Base-by-base conservation (phyloP, 2,888 invertebrate genomes). In the Nudaria mundana region DNA sequence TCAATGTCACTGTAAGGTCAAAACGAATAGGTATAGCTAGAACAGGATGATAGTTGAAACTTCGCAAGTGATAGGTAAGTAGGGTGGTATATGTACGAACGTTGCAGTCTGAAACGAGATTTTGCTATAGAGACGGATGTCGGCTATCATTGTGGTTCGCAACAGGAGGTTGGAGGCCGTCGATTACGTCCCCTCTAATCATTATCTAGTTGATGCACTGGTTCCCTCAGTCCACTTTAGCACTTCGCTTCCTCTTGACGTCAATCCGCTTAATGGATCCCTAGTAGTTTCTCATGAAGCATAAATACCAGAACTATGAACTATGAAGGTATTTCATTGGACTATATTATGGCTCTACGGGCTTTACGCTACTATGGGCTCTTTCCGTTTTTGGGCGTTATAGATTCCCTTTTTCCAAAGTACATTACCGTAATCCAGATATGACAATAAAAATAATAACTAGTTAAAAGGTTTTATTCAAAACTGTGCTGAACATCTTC, bases 161-260 rank as follows among this genome's bases (percentile, higher is more conserved):
- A 43, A 11, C 37, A 35, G 34, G 22, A 44, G 40, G 40, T 48
- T 48, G 56, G 63, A 67, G 71, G 65, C 37, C 30, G 22, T 31
- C 32, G 30, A 31, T 43, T 11, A 11, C 14, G 32, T 62, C 68
- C 70, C 72, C 71, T 66, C 56, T 8, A 32, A 28, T 32, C 28
- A 66, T 70, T 61, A 71, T 62, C 52, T 43, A 61, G 51, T 64
- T 63, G 44, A 50, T 54, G 26, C 16, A 35, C 34, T n/a, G 18
- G 34, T 16, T 50, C 39, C 39, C 39, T 18, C n/a, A 33, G 45
- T 44, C 46, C 44, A 52, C 34, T 48, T 45, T 41, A 35, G 34
- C 24, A 10, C 13, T 40, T 29, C 30, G 23, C 5, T 30, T 35
- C 42, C 40, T 26, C 39, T 40, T 46, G 45, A 52, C 45, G 48